These are phyloP conservation scores for Augiades crinisus DNA, from an alignment of 2,888 invertebrate species.

Conservation along the genomic window DNA sequence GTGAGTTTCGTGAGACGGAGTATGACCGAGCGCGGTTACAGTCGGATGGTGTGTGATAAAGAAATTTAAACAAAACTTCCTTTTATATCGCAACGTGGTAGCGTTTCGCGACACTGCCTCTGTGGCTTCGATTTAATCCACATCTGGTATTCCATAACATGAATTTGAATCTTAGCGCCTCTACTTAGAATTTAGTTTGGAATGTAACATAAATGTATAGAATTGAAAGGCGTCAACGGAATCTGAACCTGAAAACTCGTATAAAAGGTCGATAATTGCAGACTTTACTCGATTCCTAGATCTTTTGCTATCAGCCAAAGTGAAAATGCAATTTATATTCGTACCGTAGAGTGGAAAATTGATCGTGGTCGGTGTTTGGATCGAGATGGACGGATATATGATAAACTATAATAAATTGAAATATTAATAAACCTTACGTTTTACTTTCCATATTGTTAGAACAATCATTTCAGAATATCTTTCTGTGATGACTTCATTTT, in stretches of 20 bases:
- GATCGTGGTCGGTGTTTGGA: neutral
- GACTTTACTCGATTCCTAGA: neutral
- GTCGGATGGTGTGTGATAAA: conserved; percentile 71
- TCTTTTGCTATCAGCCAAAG: neutral
- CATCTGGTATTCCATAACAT: conserved; percentile 30
- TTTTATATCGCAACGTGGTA: conserved; percentile 79
- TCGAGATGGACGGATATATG: conserved; percentile 15
- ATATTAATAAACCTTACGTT: conserved; percentile 13
- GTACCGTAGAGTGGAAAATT: conserved; percentile 14
- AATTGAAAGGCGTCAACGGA: conserved; percentile 27
- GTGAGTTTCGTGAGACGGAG: conserved; percentile 44
- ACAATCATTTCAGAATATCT: neutral
- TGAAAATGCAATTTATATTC: conserved; percentile 27
- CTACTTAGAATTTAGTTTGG: conserved; percentile 9
- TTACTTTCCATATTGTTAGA: conserved; percentile 9
- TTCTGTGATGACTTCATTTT: no score
- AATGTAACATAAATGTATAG: conserved; percentile 9
- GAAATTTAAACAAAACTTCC: conserved; percentile 77
- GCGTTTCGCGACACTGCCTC: conserved; percentile 77
- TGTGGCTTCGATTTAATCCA: conserved; percentile 50
- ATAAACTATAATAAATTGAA: conserved; percentile 17
- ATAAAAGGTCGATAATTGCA: conserved; percentile 39
- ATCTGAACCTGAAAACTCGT: conserved; percentile 39
- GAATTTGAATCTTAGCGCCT: conserved; percentile 29
- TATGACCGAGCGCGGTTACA: conserved; percentile 61